phyloP scores from a whole-genome alignment of 1,140 invertebrate species.

The Mercenaria mercenaria region DNA sequence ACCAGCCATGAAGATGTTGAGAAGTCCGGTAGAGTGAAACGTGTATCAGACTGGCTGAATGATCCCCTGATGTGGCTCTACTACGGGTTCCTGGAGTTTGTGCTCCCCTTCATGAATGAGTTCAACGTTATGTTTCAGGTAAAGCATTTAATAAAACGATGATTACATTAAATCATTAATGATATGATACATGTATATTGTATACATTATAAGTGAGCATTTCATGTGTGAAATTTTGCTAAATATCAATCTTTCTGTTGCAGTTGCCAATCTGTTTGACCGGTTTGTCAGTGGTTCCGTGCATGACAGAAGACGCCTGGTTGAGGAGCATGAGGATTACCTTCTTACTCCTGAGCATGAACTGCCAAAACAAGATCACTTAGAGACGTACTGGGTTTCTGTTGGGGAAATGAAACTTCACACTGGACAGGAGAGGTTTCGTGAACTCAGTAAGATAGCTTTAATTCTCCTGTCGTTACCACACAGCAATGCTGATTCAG shows the following conservation, averaged over 20 bases:
- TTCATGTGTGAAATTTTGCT: no score
- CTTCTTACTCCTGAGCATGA: neutral
- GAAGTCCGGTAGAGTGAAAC: constrained; percentile 59
- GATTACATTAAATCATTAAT: no score
- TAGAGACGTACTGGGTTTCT: neutral
- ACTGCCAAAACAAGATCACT: neutral
- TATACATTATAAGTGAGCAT: no score
- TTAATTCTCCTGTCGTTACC: constrained; percentile 1
- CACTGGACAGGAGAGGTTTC: neutral
- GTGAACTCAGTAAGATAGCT: neutral
- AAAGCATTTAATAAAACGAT: neutral
- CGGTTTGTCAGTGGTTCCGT: no score
- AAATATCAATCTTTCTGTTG: no score
- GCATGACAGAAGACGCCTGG: no score
- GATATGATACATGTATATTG: no score
- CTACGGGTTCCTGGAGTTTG: constrained; percentile 41
- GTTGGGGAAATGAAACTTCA: neutral
- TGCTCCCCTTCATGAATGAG: constrained; percentile 45
- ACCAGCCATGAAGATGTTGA: constrained; percentile 62
- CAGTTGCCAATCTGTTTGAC: no score
- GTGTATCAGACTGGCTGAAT: neutral
- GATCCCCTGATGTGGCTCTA: constrained; percentile 31
- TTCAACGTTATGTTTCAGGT: constrained; percentile 69
- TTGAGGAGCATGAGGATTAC: neutral
- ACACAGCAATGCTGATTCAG: constrained; percentile 61